Percentiles rank a stretch among this genome's conserved stretches.
Evolutionary conservation across 2,888 invertebrate species (phyloP).

Genomic region (Zele albiditarsus): DNA sequence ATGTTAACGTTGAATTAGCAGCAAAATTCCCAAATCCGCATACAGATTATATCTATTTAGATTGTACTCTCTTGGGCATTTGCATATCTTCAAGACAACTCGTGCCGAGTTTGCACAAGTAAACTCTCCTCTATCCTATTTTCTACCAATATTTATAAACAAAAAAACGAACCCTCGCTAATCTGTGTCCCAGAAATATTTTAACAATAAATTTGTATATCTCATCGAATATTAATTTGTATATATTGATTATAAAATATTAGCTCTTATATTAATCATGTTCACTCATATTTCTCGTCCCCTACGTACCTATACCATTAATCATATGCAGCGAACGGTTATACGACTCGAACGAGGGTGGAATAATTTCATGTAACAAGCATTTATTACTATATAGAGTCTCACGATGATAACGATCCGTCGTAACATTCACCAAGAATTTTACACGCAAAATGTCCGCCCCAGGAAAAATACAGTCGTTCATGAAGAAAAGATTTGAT

Average conservation of each 20-base stretch:
- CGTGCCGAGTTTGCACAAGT: not conserved
- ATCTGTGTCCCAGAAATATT: not conserved
- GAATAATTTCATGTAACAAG: conserved; percentile 41
- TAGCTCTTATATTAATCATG: not conserved
- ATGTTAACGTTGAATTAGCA: conserved; percentile 4
- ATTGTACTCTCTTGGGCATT: not conserved
- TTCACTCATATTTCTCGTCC: not conserved
- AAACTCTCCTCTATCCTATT: not conserved
- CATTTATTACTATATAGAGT: conserved; percentile 39
- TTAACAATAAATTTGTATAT: no score
- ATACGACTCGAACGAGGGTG: not conserved
- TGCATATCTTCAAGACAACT: conserved; percentile 8
- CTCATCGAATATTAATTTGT: not conserved
- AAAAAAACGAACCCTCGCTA: not conserved
- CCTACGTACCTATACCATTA: not conserved
- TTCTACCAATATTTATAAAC: not conserved
- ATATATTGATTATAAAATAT: not conserved
- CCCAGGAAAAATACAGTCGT: conserved; percentile 48
- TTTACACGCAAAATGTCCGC: conserved; percentile 9
- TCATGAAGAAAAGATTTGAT: not conserved
- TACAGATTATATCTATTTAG: conserved; percentile 2
- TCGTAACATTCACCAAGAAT: conserved; percentile 41
- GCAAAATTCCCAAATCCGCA: not conserved
- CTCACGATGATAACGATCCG: conserved; percentile 47
- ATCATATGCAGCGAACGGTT: not conserved